phyloP scores from a whole-genome alignment of 2,797 vertebrate species.

The Spinibarbus caldwelli region DNA sequence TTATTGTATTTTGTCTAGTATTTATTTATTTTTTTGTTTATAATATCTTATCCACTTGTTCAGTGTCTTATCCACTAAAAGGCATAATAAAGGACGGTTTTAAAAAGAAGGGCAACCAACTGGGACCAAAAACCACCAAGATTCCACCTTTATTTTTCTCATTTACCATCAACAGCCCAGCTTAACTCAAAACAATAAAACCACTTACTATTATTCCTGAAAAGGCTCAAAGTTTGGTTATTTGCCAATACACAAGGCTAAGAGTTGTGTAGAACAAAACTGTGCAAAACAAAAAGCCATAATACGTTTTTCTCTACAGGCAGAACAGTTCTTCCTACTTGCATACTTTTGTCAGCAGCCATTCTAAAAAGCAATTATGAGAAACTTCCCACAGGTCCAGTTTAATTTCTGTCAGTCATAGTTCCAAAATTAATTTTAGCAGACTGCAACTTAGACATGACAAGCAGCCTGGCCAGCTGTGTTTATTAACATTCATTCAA shows the following conservation, averaged over 20 bases:
- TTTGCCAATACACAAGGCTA: neutral
- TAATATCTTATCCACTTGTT: neutral
- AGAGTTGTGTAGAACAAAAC: neutral
- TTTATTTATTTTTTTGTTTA: too few species aligned
- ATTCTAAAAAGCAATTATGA: constrained; percentile 40
- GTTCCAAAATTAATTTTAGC: constrained; percentile 35
- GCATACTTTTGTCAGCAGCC: neutral
- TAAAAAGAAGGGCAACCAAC: constrained; percentile 1
- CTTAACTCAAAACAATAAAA: constrained; percentile 16
- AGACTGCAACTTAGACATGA: constrained; percentile 36
- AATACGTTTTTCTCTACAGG: neutral
- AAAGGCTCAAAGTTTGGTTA: neutral
- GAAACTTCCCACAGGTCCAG: constrained; percentile 25
- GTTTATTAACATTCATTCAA: constrained; percentile 20
- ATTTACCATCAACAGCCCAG: constrained; percentile 19
- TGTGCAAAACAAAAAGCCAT: neutral
- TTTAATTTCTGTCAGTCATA: constrained; percentile 34
- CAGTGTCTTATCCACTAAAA: neutral
- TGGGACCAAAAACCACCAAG: constrained; percentile 35
- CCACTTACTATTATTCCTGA: constrained; percentile 12
- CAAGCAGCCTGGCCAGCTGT: constrained; percentile 29
- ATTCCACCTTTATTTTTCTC: neutral
- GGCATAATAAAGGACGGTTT: neutral
- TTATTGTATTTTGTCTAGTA: neutral
- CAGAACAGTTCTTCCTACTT: constrained; percentile 11